A percentile compares a stretch with the other conserved stretches of the same genome.
These are phyloP conservation scores for Eublepharis macularius DNA, from an alignment of 2,113 vertebrate species.

Conservation along the genomic window DNA sequence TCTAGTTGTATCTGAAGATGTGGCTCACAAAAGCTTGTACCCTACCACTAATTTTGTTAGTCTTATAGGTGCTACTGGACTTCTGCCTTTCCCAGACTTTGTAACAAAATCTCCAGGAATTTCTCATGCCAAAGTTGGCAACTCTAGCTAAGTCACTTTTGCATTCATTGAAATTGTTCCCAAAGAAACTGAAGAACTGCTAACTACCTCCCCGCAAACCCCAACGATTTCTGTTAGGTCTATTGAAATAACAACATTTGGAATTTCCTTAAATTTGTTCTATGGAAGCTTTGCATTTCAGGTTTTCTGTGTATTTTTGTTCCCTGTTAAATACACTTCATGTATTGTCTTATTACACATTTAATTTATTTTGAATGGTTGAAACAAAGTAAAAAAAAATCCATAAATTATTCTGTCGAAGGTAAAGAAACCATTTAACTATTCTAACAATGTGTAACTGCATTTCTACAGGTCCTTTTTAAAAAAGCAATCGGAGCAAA, in stretches of 20 bases:
- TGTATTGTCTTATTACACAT: background rate
- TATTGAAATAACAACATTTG: background rate
- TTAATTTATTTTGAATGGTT: background rate
- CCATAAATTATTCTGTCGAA: background rate
- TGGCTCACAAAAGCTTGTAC: too few species aligned
- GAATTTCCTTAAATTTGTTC: background rate
- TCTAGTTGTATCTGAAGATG: too few species aligned
- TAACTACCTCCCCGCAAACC: too few species aligned
- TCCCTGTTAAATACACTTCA: background rate
- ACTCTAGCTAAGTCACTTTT: too few species aligned
- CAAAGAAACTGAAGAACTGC: background rate
- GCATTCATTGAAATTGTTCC: background rate
- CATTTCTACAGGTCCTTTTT: background rate
- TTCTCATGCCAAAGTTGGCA: too few species aligned
- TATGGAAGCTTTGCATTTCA: background rate
- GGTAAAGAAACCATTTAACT: background rate
- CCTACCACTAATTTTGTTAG: too few species aligned
- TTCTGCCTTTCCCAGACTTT: too few species aligned
- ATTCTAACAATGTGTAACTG: background rate
- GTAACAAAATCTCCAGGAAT: too few species aligned
- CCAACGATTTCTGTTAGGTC: background rate
- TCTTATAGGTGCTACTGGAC: too few species aligned
- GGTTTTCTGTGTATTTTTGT: background rate
- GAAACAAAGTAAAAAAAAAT: background rate
- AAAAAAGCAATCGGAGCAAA: background rate